These are phyloP conservation scores for Cylindroiulus punctatus DNA, from an alignment of 2,888 invertebrate species.

Conservation along the genomic window DNA sequence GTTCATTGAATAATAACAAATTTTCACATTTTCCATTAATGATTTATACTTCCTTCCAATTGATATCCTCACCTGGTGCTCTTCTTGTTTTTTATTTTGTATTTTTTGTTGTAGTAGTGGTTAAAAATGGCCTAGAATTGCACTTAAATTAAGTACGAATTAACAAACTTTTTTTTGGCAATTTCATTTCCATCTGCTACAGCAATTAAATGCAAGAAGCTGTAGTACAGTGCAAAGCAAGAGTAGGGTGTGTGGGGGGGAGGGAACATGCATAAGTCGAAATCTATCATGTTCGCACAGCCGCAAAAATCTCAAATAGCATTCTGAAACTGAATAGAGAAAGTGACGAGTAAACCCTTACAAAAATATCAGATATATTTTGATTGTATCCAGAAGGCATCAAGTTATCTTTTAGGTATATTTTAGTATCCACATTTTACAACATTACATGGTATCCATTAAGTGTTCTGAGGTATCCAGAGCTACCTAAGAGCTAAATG, in stretches of 20 bases:
- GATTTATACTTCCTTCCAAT: neutral
- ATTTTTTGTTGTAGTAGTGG: too few species aligned
- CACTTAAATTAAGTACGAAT: slow-evolving; percentile 6
- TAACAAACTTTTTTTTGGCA: neutral
- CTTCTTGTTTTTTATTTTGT: neutral
- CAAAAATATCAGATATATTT: too few species aligned
- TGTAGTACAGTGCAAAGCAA: neutral
- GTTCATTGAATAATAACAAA: too few species aligned
- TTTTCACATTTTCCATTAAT: too few species aligned
- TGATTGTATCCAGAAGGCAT: too few species aligned
- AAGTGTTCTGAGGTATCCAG: too few species aligned
- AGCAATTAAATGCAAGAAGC: neutral
- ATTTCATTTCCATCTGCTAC: neutral
- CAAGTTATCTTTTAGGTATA: too few species aligned
- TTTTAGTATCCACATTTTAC: too few species aligned
- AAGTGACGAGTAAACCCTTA: neutral
- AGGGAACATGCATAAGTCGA: neutral
- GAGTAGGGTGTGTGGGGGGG: neutral
- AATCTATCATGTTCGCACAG: neutral
- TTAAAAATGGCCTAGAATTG: neutral
- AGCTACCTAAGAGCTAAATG: too few species aligned
- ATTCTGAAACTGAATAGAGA: slow-evolving; percentile 5
- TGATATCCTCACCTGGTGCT: slow-evolving; percentile 5
- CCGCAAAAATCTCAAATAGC: slow-evolving; percentile 20
- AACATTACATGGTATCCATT: too few species aligned